These are phyloP conservation scores for Dolichotis patagonum DNA, from an alignment of 2,113 vertebrate species.

Conservation along the genomic window DNA sequence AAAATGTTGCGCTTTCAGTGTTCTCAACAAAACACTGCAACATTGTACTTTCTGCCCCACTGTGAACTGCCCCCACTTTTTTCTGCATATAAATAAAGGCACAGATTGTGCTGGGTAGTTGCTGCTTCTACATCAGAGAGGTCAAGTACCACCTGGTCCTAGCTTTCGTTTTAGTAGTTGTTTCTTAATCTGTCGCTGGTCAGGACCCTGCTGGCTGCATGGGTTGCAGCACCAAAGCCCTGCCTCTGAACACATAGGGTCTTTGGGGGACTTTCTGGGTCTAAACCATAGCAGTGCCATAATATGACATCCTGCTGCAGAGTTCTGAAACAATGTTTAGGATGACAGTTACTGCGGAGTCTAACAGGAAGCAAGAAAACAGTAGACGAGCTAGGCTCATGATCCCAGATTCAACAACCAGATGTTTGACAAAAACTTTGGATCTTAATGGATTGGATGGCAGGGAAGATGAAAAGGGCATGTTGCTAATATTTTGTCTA, in stretches of 20 bases:
- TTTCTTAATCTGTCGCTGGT: too few relatives aligned
- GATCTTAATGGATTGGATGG: neutral
- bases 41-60: too few relatives aligned
- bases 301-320: neutral
- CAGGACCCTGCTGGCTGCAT: too few relatives aligned
- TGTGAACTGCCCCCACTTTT: too few relatives aligned
- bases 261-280: neutral
- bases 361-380: neutral
- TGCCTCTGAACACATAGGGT: neutral
- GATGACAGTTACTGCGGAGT: neutral
- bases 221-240: neutral
- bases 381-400: neutral
- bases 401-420: neutral
- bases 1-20: too few relatives aligned
- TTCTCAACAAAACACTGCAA: too few relatives aligned
- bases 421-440: neutral
- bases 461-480: constrained; percentile 32
- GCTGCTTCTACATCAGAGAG: too few relatives aligned
- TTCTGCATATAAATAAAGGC: too few relatives aligned
- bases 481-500: neutral
- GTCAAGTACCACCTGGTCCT: too few relatives aligned
- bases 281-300: neutral
- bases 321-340: neutral
- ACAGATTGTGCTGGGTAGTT: too few relatives aligned
- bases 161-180: too few relatives aligned